Base-by-base conservation (phyloP, 2,113 vertebrate genomes). In the Cariama cristata region DNA sequence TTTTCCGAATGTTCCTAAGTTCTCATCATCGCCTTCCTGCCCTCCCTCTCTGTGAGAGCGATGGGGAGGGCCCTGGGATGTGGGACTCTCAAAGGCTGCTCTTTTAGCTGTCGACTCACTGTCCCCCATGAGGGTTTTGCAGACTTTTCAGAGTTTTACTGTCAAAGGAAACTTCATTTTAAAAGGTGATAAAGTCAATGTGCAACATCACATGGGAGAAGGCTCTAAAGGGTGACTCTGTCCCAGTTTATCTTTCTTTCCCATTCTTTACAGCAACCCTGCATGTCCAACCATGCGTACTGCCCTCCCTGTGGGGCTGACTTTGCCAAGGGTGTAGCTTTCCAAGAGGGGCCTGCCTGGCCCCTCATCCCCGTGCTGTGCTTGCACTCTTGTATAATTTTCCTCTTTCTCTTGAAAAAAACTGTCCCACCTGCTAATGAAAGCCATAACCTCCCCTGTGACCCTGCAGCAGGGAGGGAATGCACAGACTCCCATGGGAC, bases 111-210 rank as follows among this genome's bases (percentile, higher is more conserved):
- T 79, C 69, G 8, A 71, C 79, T 97, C 73, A n/a, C 21, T 63
- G 79, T 45, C 58, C 87, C 67, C 96, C 88, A 77, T 47, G 33
- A 50, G 77, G 88, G 68, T 71, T 94, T 91, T 96, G 63, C 52
- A 91, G 94, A 83, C 86, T 96, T 94, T 68, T 86, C 84, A 24
- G 62, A 56, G 66, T 59, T 95, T 94, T 79, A 47, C 85, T 91
- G 74, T 96, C 83, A 71, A 95, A 88, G 66, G 62, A 90, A 91
- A 92, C 40, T 50, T 38, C 64, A 40, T 94, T 92, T 88, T 44
- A 67, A 67, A 86, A 90, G 73, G 47, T 26, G 60, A 74, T 95
- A 40, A 93, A 96, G 45, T 68, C 93, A 92, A 58, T 53, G 79
- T 91, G 53, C 26, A 79, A 8, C 33, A 49, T 30, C 30, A 68